A percentile compares a stretch with the other conserved stretches of the same genome.
phyloP scores from a whole-genome alignment of 1,140 invertebrate genomes.

The Neotoxoptera formosana region DNA sequence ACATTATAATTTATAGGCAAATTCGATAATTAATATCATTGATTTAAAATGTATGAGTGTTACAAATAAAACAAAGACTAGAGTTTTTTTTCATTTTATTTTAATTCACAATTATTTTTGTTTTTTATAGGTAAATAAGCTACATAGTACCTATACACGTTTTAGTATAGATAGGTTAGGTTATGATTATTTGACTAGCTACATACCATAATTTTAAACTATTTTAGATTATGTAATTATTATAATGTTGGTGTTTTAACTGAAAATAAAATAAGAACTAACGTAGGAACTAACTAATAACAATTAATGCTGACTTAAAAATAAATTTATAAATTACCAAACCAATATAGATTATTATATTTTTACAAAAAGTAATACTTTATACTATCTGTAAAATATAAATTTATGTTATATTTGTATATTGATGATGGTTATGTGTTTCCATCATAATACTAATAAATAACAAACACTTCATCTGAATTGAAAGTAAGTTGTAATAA shows the following conservation, averaged over 20 bases:
- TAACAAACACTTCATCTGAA: neutral
- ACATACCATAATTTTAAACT: neutral
- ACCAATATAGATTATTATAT: neutral
- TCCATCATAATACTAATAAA: constrained; percentile 14
- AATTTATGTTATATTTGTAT: neutral
- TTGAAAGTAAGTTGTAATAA: neutral
- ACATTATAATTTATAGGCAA: neutral
- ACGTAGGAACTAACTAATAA: neutral
- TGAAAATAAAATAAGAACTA: neutral
- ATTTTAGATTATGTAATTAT: neutral
- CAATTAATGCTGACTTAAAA: neutral
- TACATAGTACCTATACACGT: neutral
- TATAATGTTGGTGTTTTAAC: neutral
- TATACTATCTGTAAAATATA: neutral
- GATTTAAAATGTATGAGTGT: neutral
- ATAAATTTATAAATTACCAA: neutral
- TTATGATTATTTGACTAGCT: neutral
- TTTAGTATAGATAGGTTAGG: neutral
- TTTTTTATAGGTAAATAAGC: neutral
- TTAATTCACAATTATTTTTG: neutral
- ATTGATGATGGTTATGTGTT: neutral
- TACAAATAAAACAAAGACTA: neutral
- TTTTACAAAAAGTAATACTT: neutral
- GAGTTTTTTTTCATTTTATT: neutral
- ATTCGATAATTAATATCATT: neutral